Conservation (phyloP, 2,888 invertebrate genomes). For the Entomobrya multifasciata region DNA sequence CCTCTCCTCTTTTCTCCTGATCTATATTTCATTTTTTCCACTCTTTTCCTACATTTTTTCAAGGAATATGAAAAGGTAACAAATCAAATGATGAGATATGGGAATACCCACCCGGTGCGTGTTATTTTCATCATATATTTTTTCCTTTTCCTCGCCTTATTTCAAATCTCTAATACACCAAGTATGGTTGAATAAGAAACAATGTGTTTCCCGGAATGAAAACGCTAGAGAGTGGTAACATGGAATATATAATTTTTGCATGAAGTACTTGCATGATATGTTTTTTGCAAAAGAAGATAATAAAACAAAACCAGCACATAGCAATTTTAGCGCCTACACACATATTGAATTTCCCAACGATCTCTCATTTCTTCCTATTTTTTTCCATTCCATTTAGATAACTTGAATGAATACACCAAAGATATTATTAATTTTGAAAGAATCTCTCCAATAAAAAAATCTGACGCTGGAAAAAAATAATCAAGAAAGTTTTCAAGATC, state of each 20-base stretch:
- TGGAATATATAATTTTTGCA: constrained; percentile 4
- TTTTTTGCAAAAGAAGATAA: too few species aligned
- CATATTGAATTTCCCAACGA: too few species aligned
- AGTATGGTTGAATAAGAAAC: neutral
- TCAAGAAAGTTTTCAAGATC: too few species aligned
- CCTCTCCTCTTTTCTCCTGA: constrained; percentile 25
- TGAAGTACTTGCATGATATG: neutral
- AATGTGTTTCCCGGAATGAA: neutral
- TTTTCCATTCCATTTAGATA: neutral
- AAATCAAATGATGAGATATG: constrained; percentile 65
- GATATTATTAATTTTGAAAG: neutral
- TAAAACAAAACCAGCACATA: neutral
- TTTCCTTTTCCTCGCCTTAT: neutral
- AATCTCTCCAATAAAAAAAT: too few species aligned
- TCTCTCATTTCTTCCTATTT: neutral
- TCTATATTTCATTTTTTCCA: constrained; percentile 57
- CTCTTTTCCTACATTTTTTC: constrained; percentile 6
- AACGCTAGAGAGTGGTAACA: neutral
- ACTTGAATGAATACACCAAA: neutral
- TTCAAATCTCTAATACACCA: too few species aligned
- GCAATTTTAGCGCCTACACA: neutral
- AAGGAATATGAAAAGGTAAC: constrained; percentile 48
- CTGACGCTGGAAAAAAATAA: too few species aligned
- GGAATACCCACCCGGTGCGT: constrained; percentile 57
- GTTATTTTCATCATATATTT: constrained; percentile 40